Base-by-base conservation (phyloP, 2,888 invertebrate genomes). In the Latheticus oryzae region DNA sequence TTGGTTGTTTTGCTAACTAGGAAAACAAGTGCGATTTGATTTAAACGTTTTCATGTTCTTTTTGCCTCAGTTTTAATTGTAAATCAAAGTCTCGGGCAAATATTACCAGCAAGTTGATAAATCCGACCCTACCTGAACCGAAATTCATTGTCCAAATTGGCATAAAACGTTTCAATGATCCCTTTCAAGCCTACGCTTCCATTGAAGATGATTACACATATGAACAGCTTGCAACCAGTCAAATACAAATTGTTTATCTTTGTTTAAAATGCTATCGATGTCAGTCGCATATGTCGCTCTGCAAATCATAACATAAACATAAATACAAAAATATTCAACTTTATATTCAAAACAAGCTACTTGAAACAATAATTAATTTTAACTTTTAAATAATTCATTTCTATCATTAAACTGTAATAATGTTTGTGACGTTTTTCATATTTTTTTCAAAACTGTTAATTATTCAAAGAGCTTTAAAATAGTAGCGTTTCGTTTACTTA, bases 1-100 rank as follows among this genome's bases (percentile, higher is more conserved):
- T 58, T 53, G 45, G 23, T 52, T 58, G 58, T 58, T 58, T 58
- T 48, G 53, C 53, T 47, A 53, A 58, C 58, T 58, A 52, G 38
- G 53, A 58, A 51, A 58, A 53, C 53, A 40, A 53, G 35, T 58
- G 52, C 52, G 23, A 53, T 45, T 47, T 58, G 53, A 43, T 58
- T 58, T 30, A 47, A 40, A 40, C 52, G 38, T 30, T 52, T 35
- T 35, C 43, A 28, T 28, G 43, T 43, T 43, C 43, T 42, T 42
- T 38, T 52, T 42, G 19, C 3, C 15, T 2, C 1, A 15, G 26
- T 50, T 21, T 30, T 42, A 40, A 51, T 45, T 45, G 21, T 13
- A 17, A 26, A 38, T 23, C n/a, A 16, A 42, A 26, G 11, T 43
- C 30, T 28, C 15, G 19, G 30, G 19, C 40, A 42, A 42, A 38